Conservation (phyloP, 1,140 invertebrate genomes). For the Ruditapes philippinarum region DNA sequence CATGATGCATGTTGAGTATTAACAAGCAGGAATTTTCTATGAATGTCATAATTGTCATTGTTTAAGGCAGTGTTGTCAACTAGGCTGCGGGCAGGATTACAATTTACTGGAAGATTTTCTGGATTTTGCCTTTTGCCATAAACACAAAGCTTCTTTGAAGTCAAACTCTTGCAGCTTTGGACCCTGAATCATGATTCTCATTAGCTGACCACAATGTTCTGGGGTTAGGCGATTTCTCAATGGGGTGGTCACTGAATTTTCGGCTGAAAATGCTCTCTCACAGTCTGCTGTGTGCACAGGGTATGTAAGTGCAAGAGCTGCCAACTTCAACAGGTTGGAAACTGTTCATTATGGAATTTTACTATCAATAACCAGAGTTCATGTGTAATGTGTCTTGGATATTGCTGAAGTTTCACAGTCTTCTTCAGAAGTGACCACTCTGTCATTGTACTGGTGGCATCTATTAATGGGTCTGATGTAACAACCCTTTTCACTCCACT, state of each 20-base stretch:
- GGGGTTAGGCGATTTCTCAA: slow-evolving; percentile 46
- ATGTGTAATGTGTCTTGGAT: slow-evolving; percentile 1
- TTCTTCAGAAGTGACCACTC: slow-evolving; percentile 16
- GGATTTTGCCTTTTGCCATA: background rate
- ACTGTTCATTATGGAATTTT: slow-evolving; percentile 37
- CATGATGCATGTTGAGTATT: too few species aligned
- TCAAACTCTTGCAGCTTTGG: slow-evolving; percentile 37
- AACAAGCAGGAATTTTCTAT: too few species aligned
- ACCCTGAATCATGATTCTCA: slow-evolving; percentile 58
- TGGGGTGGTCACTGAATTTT: slow-evolving; percentile 36
- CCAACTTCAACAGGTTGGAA: slow-evolving; percentile 54
- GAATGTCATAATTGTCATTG: too few species aligned
- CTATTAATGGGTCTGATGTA: background rate
- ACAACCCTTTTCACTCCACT: background rate
- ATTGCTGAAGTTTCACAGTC: slow-evolving; percentile 20
- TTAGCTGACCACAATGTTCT: slow-evolving; percentile 23
- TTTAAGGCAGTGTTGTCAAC: too few species aligned
- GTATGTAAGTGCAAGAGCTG: slow-evolving; percentile 37
- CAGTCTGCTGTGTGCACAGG: slow-evolving; percentile 66
- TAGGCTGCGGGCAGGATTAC: too few species aligned
- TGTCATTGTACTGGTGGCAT: background rate
- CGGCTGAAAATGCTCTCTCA: slow-evolving; percentile 52
- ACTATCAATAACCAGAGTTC: slow-evolving; percentile 27
- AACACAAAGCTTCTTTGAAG: slow-evolving; percentile 1
- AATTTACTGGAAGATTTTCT: slow-evolving; percentile 32